Evolutionary conservation across 1,140 invertebrate species (phyloP).

Genomic region (Cydia fagiglandana): DNA sequence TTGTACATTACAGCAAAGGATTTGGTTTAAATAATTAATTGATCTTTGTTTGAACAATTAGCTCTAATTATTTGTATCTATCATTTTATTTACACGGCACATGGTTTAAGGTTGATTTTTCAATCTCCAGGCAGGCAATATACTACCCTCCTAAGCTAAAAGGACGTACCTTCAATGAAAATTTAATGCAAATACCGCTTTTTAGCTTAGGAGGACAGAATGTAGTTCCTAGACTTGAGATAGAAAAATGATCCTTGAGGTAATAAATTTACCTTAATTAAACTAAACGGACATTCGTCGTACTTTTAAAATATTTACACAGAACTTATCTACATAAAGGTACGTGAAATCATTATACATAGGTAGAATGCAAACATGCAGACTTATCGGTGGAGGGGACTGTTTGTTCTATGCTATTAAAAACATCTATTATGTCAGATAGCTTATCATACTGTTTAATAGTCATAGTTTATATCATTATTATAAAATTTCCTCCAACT

Average conservation of each 20-base stretch:
- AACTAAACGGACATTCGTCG: constrained; percentile 52
- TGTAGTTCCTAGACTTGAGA: background rate
- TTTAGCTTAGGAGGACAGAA: no score
- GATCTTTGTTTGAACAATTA: constrained; percentile 36
- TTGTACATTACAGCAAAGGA: constrained; percentile 73
- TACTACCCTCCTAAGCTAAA: no score
- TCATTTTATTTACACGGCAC: constrained; percentile 58
- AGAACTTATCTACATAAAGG: constrained; percentile 68
- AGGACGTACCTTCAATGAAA: no score
- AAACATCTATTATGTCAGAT: background rate
- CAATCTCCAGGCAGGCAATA: background rate
- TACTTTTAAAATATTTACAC: constrained; percentile 66
- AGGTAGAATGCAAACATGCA: constrained; percentile 35
- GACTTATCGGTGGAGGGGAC: background rate
- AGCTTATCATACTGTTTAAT: background rate
- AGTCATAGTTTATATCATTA: background rate
- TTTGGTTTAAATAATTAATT: constrained; percentile 64
- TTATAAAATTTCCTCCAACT: background rate
- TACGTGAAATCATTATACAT: constrained; percentile 56
- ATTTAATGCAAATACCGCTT: no score
- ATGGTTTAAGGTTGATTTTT: constrained; percentile 27
- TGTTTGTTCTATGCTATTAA: background rate
- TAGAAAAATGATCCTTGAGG: constrained; percentile 29
- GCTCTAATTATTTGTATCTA: constrained; percentile 34
- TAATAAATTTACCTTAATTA: constrained; percentile 61